Conservation (phyloP, 2,888 invertebrate genomes). For the Athalia circularis region DNA sequence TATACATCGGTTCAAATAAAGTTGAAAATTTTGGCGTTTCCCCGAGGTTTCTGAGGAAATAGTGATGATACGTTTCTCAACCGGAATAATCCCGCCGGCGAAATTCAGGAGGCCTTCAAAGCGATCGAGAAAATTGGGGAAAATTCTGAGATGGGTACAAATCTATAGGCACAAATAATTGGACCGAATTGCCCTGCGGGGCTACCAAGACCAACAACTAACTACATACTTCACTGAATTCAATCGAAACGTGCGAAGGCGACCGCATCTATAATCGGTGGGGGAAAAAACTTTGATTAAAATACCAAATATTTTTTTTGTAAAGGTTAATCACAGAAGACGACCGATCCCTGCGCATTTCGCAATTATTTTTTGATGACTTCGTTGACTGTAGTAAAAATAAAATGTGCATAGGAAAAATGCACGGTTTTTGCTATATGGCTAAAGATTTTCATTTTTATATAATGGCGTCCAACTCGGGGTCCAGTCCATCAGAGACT, state of each 20-base stretch:
- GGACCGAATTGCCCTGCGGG: constrained; percentile 9
- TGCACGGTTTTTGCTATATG: too few relatives aligned
- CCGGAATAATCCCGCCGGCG: constrained; percentile 17
- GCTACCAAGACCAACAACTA: background rate
- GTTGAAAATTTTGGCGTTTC: background rate
- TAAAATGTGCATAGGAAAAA: too few relatives aligned
- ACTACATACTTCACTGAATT: constrained; percentile 3
- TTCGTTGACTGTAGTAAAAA: too few relatives aligned
- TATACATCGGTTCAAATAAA: background rate
- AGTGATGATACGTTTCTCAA: background rate
- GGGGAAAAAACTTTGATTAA: constrained; percentile 31
- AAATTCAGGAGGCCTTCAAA: constrained; percentile 17
- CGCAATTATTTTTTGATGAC: too few relatives aligned
- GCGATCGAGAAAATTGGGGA: constrained; percentile 34
- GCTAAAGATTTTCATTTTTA: too few relatives aligned
- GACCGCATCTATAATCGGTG: background rate
- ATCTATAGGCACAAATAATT: constrained; percentile 32
- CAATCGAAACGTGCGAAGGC: constrained; percentile 1
- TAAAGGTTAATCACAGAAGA: too few relatives aligned
- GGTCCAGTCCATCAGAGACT: constrained; percentile 17
- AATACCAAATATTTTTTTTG: background rate
- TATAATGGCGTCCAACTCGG: too few relatives aligned
- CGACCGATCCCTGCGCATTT: too few relatives aligned
- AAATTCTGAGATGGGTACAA: background rate
- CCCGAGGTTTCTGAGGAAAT: constrained; percentile 8